Conservation (phyloP, 2,888 invertebrate species). For the Pseudococcus jackbeardsleyi region DNA sequence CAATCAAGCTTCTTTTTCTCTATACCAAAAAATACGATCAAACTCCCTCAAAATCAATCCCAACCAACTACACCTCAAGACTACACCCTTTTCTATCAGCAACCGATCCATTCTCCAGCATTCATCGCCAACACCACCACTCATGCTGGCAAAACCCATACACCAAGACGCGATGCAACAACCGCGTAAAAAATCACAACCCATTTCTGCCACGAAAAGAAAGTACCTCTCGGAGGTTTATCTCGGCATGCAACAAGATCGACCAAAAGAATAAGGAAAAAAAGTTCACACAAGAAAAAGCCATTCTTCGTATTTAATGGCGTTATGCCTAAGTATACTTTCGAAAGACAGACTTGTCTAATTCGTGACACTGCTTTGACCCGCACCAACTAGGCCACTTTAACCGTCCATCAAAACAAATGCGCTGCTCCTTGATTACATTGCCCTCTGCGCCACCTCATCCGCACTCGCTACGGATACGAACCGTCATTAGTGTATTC, state of each 20-base stretch:
- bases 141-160: neutral
- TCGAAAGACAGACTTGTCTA: slow-evolving; percentile 51
- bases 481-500: slow-evolving; percentile 59
- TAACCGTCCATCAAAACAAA: slow-evolving; percentile 57
- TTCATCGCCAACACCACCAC: neutral
- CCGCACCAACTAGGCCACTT: slow-evolving; percentile 54
- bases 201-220: slow-evolving; percentile 44
- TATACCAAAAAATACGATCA: too few relatives aligned
- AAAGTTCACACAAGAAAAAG: slow-evolving; percentile 51
- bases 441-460: neutral
- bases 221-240: slow-evolving; percentile 17
- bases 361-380: slow-evolving; percentile 59
- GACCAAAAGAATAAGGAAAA: slow-evolving; percentile 41
- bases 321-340: slow-evolving; percentile 45
- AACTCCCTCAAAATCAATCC: neutral
- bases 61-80: neutral
- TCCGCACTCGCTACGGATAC: neutral
- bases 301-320: slow-evolving; percentile 25
- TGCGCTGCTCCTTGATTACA: slow-evolving; percentile 33
- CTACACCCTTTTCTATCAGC: neutral
- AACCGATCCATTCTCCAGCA: neutral
- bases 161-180: neutral
- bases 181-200: slow-evolving; percentile 10
- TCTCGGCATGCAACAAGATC: slow-evolving; percentile 19
- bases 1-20: too few relatives aligned